These are phyloP conservation scores for silkworm (Bombyx mori) DNA, from an alignment of 1,140 invertebrate genomes.

Conservation along the genomic window DNA sequence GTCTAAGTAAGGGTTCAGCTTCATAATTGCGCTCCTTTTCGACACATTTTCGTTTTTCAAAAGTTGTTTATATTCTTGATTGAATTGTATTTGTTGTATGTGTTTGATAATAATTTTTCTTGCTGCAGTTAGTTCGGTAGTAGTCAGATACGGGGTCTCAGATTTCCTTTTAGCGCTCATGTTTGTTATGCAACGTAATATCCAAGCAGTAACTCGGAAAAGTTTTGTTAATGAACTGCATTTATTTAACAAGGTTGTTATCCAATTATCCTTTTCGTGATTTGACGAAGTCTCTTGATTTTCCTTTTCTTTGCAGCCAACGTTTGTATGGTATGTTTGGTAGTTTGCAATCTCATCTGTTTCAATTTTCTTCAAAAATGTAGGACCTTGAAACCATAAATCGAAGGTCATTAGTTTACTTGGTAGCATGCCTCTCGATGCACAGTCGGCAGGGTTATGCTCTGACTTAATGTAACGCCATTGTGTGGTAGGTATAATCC, in stretches of 20 bases:
- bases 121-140: constrained; percentile 13
- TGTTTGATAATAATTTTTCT: constrained; percentile 12
- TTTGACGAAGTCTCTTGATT: constrained; percentile 5
- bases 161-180: constrained; percentile 2
- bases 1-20: constrained; percentile 30
- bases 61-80: constrained; percentile 12
- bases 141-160: constrained; percentile 4
- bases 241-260: constrained; percentile 11
- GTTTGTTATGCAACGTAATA: constrained; percentile 5
- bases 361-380: constrained; percentile 9
- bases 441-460: constrained; percentile 60
- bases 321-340: constrained; percentile 2
- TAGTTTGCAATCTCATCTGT: constrained; percentile 33
- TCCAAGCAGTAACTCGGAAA: too few relatives aligned
- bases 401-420: constrained; percentile 16
- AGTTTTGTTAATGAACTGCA: background rate
- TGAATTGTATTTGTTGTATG: constrained; percentile 13
- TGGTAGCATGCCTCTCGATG: constrained; percentile 43
- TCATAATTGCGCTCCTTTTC: constrained; percentile 18
- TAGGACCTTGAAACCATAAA: constrained; percentile 48
- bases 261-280: constrained; percentile 2
- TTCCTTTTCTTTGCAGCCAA: constrained; percentile 4
- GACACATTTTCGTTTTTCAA: constrained; percentile 14
- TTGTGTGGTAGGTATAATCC: constrained; percentile 6
- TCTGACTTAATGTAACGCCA: constrained; percentile 55